These are phyloP conservation scores for Lagopus leucura DNA, from an alignment of 2,113 vertebrate species.

Conservation along the genomic window DNA sequence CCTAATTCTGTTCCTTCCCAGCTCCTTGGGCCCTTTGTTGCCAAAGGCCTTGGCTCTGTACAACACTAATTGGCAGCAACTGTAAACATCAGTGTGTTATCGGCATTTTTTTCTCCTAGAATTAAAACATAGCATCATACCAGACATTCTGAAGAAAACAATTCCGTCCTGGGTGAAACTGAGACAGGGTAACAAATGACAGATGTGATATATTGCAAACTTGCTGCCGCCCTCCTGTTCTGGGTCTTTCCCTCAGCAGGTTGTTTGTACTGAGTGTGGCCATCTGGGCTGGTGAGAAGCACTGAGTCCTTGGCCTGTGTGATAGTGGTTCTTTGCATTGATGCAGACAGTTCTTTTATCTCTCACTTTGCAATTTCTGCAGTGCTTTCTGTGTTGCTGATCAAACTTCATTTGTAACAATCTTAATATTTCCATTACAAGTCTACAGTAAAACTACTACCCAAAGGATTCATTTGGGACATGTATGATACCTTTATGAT, in stretches of 20 bases:
- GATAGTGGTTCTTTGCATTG: background rate
- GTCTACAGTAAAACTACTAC: background rate
- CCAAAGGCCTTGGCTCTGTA: too few species aligned
- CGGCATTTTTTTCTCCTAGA: too few species aligned
- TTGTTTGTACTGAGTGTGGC: background rate
- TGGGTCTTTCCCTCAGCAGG: background rate
- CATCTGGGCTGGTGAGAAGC: background rate
- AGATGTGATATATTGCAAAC: accelerated
- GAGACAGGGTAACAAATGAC: background rate
- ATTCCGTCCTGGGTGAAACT: too few species aligned
- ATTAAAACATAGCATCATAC: too few species aligned
- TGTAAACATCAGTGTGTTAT: too few species aligned
- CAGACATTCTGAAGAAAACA: too few species aligned
- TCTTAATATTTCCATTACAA: background rate
- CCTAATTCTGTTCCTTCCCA: too few species aligned
- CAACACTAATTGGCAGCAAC: too few species aligned
- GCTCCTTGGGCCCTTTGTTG: too few species aligned
- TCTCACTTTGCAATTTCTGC: background rate
- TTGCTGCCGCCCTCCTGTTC: background rate
- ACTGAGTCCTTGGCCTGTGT: background rate
- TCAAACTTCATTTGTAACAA: background rate
- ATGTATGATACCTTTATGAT: background rate
- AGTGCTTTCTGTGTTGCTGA: background rate
- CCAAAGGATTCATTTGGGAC: background rate
- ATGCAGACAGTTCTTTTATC: background rate